Evolutionary conservation across 2,888 invertebrate species (phyloP).

Genomic region (Brenthis ino): DNA sequence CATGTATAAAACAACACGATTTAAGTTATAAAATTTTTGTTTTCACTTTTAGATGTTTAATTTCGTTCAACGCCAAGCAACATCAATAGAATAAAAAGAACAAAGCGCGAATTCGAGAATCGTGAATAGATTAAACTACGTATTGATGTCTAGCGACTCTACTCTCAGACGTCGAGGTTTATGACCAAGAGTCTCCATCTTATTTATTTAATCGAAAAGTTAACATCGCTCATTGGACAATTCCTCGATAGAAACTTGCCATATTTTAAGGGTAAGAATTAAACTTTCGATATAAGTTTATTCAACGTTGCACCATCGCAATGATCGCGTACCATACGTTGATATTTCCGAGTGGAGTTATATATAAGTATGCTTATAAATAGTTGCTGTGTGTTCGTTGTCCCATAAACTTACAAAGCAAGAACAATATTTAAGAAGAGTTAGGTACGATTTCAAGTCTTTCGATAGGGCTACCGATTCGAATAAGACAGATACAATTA

Average conservation of each 20-base stretch:
- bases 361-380: conserved; percentile 49
- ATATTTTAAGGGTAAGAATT: conserved; percentile 12
- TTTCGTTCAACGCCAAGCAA: conserved; percentile 78
- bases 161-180: conserved; percentile 57
- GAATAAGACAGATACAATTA: conserved; percentile 39
- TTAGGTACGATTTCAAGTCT: conserved; percentile 33
- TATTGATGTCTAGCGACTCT: conserved; percentile 79
- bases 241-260: conserved; percentile 23
- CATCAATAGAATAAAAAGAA: conserved; percentile 73
- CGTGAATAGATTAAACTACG: conserved; percentile 68
- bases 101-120: conserved; percentile 68
- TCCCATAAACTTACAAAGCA: conserved; percentile 61
- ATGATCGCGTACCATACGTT: conserved; percentile 17
- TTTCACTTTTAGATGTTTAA: conserved; percentile 68
- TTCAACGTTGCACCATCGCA: conserved; percentile 5
- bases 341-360: conserved; percentile 31
- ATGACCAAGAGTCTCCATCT: conserved; percentile 30
- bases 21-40: conserved; percentile 52
- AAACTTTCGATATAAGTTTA: neutral
- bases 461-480: conserved; percentile 42
- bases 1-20: conserved; percentile 66
- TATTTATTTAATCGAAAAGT: conserved; percentile 25
- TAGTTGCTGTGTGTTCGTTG: conserved; percentile 69
- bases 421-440: conserved; percentile 43
- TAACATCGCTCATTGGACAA: conserved; percentile 24